Conservation (phyloP, 2,888 invertebrate genomes). For the Pseudococcus viburni region DNA sequence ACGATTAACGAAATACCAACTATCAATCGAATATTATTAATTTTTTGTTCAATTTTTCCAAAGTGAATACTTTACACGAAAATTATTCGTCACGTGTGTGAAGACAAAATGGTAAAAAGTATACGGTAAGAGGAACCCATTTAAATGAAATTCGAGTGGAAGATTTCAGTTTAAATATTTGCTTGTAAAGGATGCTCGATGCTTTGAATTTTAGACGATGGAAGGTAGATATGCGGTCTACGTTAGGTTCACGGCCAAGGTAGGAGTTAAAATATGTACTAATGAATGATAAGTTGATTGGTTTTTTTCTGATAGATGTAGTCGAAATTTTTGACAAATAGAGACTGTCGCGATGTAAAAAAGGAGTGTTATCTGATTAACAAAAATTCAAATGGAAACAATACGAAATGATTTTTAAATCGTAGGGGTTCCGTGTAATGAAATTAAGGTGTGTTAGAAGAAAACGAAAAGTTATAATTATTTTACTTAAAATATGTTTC, state of each 20-base stretch:
- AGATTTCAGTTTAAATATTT: slow-evolving; percentile 34
- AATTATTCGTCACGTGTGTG: background rate
- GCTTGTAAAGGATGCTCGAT: slow-evolving; percentile 5
- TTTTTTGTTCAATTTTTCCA: background rate
- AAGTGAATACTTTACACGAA: background rate
- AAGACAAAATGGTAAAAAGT: background rate
- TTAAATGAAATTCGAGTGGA: slow-evolving; percentile 35
- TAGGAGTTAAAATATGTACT: slow-evolving; percentile 30
- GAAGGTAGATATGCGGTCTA: slow-evolving; percentile 31
- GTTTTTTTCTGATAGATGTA: slow-evolving; percentile 1
- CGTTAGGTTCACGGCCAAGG: slow-evolving; percentile 16
- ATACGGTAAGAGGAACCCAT: background rate
- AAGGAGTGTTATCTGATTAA: slow-evolving; percentile 6
- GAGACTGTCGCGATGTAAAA: background rate
- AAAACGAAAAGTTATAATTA: background rate
- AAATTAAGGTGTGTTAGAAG: slow-evolving; percentile 26
- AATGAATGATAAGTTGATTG: slow-evolving; percentile 56
- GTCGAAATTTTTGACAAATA: slow-evolving; percentile 18
- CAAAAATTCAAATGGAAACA: background rate
- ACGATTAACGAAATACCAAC: background rate
- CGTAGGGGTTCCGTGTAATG: background rate
- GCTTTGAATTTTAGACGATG: slow-evolving; percentile 9
- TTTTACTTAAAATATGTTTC: background rate
- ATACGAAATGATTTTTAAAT: slow-evolving; percentile 5
- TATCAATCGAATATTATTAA: background rate